Conservation (phyloP, 2,888 invertebrate species). For the Myathropa florea region DNA sequence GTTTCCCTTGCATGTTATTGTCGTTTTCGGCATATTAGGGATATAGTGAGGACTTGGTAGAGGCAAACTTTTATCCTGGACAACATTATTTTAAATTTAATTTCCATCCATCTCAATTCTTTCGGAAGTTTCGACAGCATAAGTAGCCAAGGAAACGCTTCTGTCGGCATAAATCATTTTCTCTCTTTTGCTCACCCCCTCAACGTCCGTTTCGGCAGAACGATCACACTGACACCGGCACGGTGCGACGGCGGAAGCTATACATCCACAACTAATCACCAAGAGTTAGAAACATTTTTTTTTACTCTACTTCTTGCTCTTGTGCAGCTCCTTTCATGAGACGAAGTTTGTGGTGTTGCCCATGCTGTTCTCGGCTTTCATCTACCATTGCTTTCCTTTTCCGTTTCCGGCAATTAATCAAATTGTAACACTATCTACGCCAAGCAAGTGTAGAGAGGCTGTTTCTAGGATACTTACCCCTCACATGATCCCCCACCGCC, state of each 20-base stretch:
- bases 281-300: conserved; percentile 28
- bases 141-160: conserved; percentile 71
- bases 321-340: conserved; percentile 17
- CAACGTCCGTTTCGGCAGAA: not conserved
- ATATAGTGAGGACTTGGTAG: no score
- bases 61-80: conserved; percentile 72
- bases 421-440: conserved; percentile 62
- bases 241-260: conserved; percentile 25
- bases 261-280: conserved; percentile 46
- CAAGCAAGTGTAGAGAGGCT: conserved; percentile 1
- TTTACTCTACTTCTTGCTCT: not conserved
- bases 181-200: not conserved
- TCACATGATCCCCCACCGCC: not conserved
- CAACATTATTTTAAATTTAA: conserved; percentile 77
- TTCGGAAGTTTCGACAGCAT: conserved; percentile 77
- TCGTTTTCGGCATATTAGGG: conserved; percentile 8
- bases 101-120: conserved; percentile 74
- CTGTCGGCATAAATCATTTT: conserved; percentile 61
- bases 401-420: conserved; percentile 70
- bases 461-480: not conserved
- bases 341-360: conserved; percentile 59
- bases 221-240: not conserved
- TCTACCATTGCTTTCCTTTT: conserved; percentile 62
- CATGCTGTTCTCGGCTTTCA: conserved; percentile 54
- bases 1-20: conserved; percentile 24